These are phyloP conservation scores for Cryptomyrus ogoouensis DNA, from an alignment of 2,113 vertebrate species.

Conservation along the genomic window DNA sequence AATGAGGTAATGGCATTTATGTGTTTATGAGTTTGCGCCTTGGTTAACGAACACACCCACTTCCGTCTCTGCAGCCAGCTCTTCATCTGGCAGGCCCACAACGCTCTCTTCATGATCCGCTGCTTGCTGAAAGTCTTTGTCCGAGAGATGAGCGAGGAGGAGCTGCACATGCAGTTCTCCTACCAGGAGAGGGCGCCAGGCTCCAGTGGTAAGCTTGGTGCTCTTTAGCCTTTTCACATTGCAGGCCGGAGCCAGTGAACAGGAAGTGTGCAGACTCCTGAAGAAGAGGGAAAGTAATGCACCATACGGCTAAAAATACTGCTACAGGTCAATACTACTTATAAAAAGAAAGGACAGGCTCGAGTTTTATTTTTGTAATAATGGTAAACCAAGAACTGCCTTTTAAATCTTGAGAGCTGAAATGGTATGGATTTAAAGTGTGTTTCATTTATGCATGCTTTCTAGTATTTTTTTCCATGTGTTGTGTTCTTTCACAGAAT, in stretches of 20 bases:
- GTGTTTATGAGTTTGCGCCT: not conserved
- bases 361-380: not conserved
- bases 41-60: not conserved
- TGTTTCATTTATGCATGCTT: not conserved
- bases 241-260: not conserved
- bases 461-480: not conserved
- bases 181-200: conserved; percentile 78
- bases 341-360: not conserved
- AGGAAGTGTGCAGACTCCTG: not conserved
- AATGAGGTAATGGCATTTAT: not conserved
- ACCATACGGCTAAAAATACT: not conserved
- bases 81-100: conserved; percentile 98
- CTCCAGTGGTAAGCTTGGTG: conserved; percentile 64
- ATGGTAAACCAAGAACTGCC: not conserved
- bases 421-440: not conserved
- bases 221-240: conserved; percentile 5
- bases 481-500: not conserved
- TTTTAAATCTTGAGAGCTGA: not conserved
- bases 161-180: conserved; percentile 82
- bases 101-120: conserved; percentile 91
- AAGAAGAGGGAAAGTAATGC: not conserved
- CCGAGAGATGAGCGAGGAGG: conserved; percentile 80
- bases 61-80: conserved; percentile 71
- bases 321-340: not conserved
- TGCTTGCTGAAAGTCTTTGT: conserved; percentile 93